Evolutionary conservation across 2,113 vertebrate genomes (phyloP), one percentile per base, ranked within the genome.

Genomic region (Ascaphus truei): DNA sequence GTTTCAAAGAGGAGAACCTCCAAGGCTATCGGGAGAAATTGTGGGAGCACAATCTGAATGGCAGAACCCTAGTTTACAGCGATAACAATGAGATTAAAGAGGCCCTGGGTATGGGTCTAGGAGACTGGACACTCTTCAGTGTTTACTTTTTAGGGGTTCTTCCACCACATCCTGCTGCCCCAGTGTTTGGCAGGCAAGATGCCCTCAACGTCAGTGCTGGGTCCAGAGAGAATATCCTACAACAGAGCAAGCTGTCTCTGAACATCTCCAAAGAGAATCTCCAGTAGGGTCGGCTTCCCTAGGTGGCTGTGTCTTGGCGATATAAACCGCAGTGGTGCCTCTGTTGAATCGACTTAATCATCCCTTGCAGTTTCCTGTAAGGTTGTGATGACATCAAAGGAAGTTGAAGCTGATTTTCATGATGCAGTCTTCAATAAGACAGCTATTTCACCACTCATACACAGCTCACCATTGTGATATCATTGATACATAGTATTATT

Each of bases 41-140:
- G 36, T 47, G 20, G 22, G 45, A 69, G 1, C 68, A 76, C 55
- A 56, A 74, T 18, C 3, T 78, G 20, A 63, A 56, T n/a, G 77
- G 77, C 1, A 39, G 68, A 13, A 59, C 77, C 3, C 39, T 78
- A 22, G 55, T 72, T 3, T 72, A 72, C 26, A 76, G 74, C 18
- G 30, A 64, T 52, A 60, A 59, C 20, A 57, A 33, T 26, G 77
- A 76, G 11, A 65, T 78, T 41, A 74, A 43, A 34, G 45, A 75
- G 1, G 74, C 53, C 1, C 47, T 78, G 3, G 3, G 26, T 15
- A 76, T 78, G 77, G 45, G 48, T n/a, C 58, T 78, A 0, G 77
- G 74, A 7, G 74, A 78, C 18, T 78, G 77, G 77, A 51, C 65
- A 20, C 12, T 48, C 7, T 78, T 78, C 58, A 73, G 68, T 15